A percentile compares a stretch with the other conserved stretches of the same genome.
Evolutionary conservation across 2,888 invertebrate species (phyloP).

Genomic region (Parnassius mnemosyne): DNA sequence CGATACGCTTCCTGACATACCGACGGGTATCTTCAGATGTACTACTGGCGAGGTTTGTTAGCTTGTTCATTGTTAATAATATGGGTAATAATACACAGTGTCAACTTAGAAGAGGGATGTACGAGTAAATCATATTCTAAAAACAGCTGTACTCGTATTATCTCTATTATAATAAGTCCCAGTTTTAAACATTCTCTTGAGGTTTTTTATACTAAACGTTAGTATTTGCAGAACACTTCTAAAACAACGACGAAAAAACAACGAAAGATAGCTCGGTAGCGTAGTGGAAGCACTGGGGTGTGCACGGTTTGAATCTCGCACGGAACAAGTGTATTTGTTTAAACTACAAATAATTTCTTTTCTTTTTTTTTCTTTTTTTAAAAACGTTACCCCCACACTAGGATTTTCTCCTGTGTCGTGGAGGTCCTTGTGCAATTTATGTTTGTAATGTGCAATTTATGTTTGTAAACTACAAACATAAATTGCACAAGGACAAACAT

Average conservation of each 20-base stretch:
- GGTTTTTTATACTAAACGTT: too few relatives aligned
- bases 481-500: too few relatives aligned
- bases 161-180: background rate
- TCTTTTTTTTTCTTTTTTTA: too few relatives aligned
- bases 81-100: background rate
- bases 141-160: background rate
- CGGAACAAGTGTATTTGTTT: too few relatives aligned
- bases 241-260: background rate
- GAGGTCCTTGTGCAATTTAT: too few relatives aligned
- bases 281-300: background rate
- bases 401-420: too few relatives aligned
- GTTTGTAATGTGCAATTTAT: too few relatives aligned
- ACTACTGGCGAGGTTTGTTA: conserved; percentile 48
- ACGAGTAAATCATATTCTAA: background rate
- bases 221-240: too few relatives aligned
- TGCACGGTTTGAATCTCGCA: background rate
- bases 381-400: too few relatives aligned
- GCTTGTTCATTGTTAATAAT: background rate
- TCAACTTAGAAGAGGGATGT: background rate
- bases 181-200: too few relatives aligned
- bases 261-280: background rate
- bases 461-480: too few relatives aligned
- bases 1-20: conserved; percentile 40
- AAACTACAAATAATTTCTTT: too few relatives aligned
- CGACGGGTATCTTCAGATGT: conserved; percentile 52